Evolutionary conservation across 2,888 invertebrate genomes (phyloP).

Genomic region (Noctua fimbriata): DNA sequence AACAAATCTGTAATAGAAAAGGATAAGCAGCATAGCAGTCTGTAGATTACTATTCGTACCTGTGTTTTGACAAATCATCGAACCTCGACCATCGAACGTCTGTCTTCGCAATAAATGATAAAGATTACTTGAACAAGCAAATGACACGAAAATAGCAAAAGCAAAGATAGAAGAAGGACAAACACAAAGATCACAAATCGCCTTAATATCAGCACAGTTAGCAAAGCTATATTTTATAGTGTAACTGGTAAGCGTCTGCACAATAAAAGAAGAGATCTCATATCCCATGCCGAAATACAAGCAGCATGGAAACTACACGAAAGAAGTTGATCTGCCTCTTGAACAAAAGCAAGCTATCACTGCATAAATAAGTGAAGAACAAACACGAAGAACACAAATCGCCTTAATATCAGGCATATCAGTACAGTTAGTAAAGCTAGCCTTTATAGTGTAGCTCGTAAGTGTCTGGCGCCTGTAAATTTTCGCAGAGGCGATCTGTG

Average conservation of each 20-base stretch:
- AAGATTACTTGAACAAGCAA: not conserved
- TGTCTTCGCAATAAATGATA: not conserved
- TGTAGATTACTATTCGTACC: no score
- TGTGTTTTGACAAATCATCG: not conserved
- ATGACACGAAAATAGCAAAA: not conserved
- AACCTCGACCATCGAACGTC: no score
- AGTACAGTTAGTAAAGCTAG: conserved; percentile 66
- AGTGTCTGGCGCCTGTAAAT: conserved; percentile 88
- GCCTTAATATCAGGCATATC: conserved; percentile 72
- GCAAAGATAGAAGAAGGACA: not conserved
- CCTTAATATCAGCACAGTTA: conserved; percentile 68
- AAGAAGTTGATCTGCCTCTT: no score
- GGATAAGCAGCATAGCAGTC: not conserved
- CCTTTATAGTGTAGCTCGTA: conserved; percentile 81
- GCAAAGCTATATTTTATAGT: conserved; percentile 74
- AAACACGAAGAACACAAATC: conserved; percentile 64
- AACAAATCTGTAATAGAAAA: not conserved
- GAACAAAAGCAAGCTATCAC: conserved; percentile 26
- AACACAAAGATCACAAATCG: conserved; percentile 62
- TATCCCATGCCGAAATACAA: no score
- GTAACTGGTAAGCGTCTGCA: conserved; percentile 81
- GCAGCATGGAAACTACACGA: no score
- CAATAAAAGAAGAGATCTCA: no score
- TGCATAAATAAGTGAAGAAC: conserved; percentile 37
- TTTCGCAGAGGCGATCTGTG: conserved; percentile 89